These are phyloP conservation scores for Alligator sinensis DNA, from an alignment of 2,113 vertebrate genomes.

Conservation along the genomic window DNA sequence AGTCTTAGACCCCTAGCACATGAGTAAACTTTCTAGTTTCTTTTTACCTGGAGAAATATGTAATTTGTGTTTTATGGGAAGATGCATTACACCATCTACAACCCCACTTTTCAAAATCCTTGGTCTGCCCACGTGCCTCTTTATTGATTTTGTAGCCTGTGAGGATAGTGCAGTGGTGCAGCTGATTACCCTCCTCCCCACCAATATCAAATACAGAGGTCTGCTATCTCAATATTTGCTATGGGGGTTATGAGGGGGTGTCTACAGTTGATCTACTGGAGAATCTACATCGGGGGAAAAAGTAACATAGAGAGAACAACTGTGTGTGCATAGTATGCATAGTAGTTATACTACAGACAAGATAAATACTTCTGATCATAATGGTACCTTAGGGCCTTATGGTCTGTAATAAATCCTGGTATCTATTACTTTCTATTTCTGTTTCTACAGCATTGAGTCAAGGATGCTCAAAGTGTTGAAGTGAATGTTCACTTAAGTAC, in stretches of 20 bases:
- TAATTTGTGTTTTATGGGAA: no score
- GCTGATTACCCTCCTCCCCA: neutral
- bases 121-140: no score
- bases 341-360: fast-evolving
- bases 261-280: no score
- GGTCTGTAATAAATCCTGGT: neutral
- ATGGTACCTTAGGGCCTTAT: neutral
- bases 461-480: neutral
- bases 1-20: no score
- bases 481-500: neutral
- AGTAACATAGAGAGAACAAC: neutral
- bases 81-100: no score
- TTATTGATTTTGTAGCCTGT: no score
- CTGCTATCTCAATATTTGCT: neutral
- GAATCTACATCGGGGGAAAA: neutral
- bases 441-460: neutral
- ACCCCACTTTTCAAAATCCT: no score
- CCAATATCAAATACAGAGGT: neutral
- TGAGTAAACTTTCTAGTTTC: no score
- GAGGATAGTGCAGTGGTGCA: neutral
- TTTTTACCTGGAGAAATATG: no score
- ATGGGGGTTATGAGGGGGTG: fast-evolving
- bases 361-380: neutral
- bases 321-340: neutral
- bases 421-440: neutral